phyloP scores from a whole-genome alignment of 2,888 invertebrate species.

The Choristoneura rosaceana region DNA sequence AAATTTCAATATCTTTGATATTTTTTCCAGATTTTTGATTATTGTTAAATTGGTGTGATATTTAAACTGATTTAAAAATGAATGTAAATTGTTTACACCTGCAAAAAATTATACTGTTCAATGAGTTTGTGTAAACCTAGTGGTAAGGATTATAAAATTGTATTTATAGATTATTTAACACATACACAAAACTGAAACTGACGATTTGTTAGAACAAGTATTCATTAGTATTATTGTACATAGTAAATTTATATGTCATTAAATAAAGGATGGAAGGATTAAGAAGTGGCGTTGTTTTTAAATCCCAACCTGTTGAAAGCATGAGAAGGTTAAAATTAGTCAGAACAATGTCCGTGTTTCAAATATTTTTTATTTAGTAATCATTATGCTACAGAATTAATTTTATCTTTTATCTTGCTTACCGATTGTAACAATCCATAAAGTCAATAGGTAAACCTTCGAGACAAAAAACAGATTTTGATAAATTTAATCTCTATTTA shows the following conservation, averaged over 20 bases:
- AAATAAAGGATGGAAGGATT: constrained; percentile 20
- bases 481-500: too few species aligned
- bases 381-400: too few species aligned
- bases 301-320: not conserved
- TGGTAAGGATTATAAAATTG: constrained; percentile 32
- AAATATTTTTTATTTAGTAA: not conserved
- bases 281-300: not conserved
- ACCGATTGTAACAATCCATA: too few species aligned
- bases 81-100: not conserved
- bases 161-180: constrained; percentile 35
- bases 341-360: not conserved
- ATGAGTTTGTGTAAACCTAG: not conserved
- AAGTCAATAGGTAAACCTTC: too few species aligned
- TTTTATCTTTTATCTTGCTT: too few species aligned
- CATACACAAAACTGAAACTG: constrained; percentile 30
- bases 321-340: not conserved
- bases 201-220: constrained; percentile 27
- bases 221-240: constrained; percentile 36
- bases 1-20: too few species aligned
- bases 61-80: constrained; percentile 50
- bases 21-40: not conserved
- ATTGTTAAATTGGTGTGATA: constrained; percentile 68
- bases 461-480: too few species aligned
- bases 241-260: constrained; percentile 21
- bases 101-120: not conserved